Evolutionary conservation across 92 coral and sea anemone genomes (phyloP), one percentile per base, ranked within the genome.

Genomic region (Palythoa grandiflora): DNA sequence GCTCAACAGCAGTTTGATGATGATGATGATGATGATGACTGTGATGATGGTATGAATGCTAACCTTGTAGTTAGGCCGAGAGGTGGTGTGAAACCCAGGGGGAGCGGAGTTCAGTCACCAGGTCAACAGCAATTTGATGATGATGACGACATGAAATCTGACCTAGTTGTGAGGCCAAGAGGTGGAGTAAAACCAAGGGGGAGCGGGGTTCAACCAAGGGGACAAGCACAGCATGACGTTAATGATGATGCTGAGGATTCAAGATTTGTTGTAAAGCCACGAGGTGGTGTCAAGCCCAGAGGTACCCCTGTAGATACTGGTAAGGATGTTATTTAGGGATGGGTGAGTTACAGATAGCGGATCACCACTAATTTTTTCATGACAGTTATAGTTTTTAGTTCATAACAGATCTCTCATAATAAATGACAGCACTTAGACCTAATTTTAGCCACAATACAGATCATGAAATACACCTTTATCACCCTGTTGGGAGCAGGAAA

Each of bases 121-220:
- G 86, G 75, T 3, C 86, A 81, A n/a, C 75, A 68, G 6, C 60
- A 66, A 44, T 77, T 54, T 57, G 74, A 66, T 44, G 37, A 47
- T 63, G 53, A 2, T 2, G 75, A 81, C 3, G 75, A 81, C 13
- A 81, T 81, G 86, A 20, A 66, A 38, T 81, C 86, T 9, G 86
- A 81, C 60, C 75, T 81, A 35, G 40, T 81, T 10, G 86, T 47
- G 3, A 81, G 73, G 57, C 86, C 86, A 5, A 81, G 86, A 51
- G 86, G 75, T 81, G 86, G 86, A 12, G 40, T 81, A 4, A 81
- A 66, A 40, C 86, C 86, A 36, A 63, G 85, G 15, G 85, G 85
- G 11, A n/a, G 55, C 37, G 57, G 73, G 19, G 38, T 44, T 80
- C 74, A 80, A 48, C 74, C 59, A 7, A 78, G 71, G 35, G 83